Conservation (phyloP, 2,888 invertebrate species). For the Lasiommata megera region DNA sequence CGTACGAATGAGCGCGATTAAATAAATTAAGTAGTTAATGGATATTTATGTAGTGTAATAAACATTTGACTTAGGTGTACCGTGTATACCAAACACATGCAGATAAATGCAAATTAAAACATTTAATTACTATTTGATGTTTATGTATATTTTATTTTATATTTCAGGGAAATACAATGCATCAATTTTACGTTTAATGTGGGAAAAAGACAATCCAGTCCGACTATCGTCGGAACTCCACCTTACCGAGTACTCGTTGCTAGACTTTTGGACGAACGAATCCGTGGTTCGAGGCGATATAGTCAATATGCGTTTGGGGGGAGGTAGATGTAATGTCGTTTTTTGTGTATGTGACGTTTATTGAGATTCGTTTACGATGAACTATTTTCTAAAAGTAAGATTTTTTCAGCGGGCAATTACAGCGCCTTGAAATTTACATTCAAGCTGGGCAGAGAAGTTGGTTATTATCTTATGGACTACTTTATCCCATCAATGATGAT, state of each 20-base stretch:
- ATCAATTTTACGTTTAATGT: slow-evolving; percentile 86
- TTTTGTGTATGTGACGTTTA: slow-evolving; percentile 29
- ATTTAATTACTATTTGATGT: too few species aligned
- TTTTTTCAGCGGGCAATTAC: slow-evolving; percentile 87
- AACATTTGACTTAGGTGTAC: too few species aligned
- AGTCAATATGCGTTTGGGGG: slow-evolving; percentile 85
- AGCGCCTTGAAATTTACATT: slow-evolving; percentile 90
- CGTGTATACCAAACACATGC: too few species aligned
- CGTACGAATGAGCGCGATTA: too few species aligned
- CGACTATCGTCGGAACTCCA: slow-evolving; percentile 88
- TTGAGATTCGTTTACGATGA: not conserved
- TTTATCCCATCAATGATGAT: slow-evolving; percentile 93
- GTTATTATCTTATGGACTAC: slow-evolving; percentile 94
- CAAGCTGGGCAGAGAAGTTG: slow-evolving; percentile 89
- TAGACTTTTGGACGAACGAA: slow-evolving; percentile 86
- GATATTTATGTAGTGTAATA: too few species aligned
- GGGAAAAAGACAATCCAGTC: slow-evolving; percentile 88
- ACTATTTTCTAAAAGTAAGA: not conserved
- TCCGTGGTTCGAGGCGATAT: slow-evolving; percentile 86
- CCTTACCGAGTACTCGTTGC: slow-evolving; percentile 89
- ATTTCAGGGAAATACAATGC: slow-evolving; percentile 90
- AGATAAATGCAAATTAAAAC: too few species aligned
- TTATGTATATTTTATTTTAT: slow-evolving; percentile 14
- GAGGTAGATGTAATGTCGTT: slow-evolving; percentile 82
- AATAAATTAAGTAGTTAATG: too few species aligned